Evolutionary conservation across 2,888 invertebrate species (phyloP).

Genomic region (Gortyna flavago): DNA sequence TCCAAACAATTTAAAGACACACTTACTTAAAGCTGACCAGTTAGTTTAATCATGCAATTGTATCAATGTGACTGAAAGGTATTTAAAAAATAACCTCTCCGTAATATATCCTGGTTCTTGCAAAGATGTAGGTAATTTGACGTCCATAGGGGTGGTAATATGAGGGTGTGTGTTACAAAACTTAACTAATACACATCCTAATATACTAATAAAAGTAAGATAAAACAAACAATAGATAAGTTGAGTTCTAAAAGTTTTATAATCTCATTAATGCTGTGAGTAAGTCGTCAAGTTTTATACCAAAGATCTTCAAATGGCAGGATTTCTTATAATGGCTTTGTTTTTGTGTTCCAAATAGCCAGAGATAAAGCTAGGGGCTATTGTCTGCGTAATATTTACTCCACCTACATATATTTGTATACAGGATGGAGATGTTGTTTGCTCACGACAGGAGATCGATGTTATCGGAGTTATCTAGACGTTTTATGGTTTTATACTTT

Average conservation of each 20-base stretch:
- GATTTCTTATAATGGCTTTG: constrained; percentile 81
- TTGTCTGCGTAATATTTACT: constrained; percentile 71
- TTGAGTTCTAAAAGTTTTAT: constrained; percentile 80
- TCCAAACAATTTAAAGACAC: constrained; percentile 25
- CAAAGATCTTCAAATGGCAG: constrained; percentile 70
- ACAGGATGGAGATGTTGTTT: constrained; percentile 64
- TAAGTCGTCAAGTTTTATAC: constrained; percentile 72
- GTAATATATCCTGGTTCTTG: too few species aligned
- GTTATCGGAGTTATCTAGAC: constrained; percentile 48
- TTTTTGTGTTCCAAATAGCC: constrained; percentile 79
- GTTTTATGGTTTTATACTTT: constrained; percentile 54
- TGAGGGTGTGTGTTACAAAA: constrained; percentile 18
- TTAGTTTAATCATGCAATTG: constrained; percentile 11
- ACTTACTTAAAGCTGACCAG: constrained; percentile 20
- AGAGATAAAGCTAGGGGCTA: constrained; percentile 75
- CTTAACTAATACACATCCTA: constrained; percentile 47
- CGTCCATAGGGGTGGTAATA: not conserved
- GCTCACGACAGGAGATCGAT: constrained; percentile 50
- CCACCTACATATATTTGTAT: constrained; percentile 61
- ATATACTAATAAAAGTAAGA: constrained; percentile 59
- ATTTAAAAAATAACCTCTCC: not conserved
- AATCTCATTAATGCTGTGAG: constrained; percentile 82
- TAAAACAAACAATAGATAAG: constrained; percentile 67
- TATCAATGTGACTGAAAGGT: not conserved
- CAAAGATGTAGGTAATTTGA: not conserved